Evolutionary conservation across 2,888 invertebrate genomes (phyloP).

Genomic region (Hemicrepidius hirtus): DNA sequence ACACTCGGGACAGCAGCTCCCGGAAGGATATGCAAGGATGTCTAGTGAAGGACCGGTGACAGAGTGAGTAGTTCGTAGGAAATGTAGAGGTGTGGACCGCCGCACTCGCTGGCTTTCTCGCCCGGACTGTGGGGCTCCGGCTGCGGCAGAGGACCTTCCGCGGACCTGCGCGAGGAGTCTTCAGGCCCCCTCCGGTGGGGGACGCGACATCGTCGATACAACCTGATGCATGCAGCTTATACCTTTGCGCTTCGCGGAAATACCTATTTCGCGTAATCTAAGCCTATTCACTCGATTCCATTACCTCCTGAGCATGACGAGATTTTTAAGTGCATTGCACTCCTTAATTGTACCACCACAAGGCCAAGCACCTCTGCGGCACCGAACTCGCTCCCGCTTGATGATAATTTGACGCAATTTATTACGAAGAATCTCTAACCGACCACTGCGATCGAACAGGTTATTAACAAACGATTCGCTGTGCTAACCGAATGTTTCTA

Average conservation of each 20-base stretch:
- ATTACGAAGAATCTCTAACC: constrained; percentile 18
- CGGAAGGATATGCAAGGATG: constrained; percentile 55
- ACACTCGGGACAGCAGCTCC: constrained; percentile 52
- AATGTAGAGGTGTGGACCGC: constrained; percentile 73
- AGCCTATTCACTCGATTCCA: constrained; percentile 58
- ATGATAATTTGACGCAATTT: constrained; percentile 27
- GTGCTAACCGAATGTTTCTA: constrained; percentile 11
- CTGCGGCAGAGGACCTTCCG: constrained; percentile 65
- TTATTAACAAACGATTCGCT: constrained; percentile 18
- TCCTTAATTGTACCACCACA: constrained; percentile 52
- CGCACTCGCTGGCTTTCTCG: constrained; percentile 76
- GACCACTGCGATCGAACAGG: constrained; percentile 23
- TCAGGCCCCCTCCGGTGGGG: constrained; percentile 51
- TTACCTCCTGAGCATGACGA: constrained; percentile 53
- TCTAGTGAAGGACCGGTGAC: constrained; percentile 65
- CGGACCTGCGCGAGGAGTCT: constrained; percentile 56
- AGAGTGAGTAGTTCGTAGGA: constrained; percentile 70
- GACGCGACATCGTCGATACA: constrained; percentile 66
- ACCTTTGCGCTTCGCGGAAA: constrained; percentile 56
- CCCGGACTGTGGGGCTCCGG: constrained; percentile 74
- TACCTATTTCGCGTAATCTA: constrained; percentile 58
- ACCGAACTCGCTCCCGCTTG: constrained; percentile 7
- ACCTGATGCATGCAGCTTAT: constrained; percentile 69
- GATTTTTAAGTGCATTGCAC: constrained; percentile 56
- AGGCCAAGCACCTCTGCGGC: constrained; percentile 54